Evolutionary conservation across 1,140 invertebrate species (phyloP).

Genomic region (Sminthurinus signatus): DNA sequence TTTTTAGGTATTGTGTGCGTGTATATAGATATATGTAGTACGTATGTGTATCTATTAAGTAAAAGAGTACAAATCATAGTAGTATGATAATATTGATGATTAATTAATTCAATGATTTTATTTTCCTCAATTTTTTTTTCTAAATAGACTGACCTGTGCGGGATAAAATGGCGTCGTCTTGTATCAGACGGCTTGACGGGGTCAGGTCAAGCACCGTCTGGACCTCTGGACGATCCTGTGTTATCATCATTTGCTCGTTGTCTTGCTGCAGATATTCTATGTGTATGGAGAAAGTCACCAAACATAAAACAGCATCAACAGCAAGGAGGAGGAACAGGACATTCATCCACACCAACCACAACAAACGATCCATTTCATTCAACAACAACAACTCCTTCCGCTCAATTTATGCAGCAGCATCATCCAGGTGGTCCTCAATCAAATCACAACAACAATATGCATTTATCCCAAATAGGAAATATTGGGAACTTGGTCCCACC

Average conservation of each 20-base stretch:
- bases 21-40: too few relatives aligned
- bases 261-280: constrained; percentile 86
- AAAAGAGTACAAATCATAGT: too few relatives aligned
- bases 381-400: constrained; percentile 35
- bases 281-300: constrained; percentile 79
- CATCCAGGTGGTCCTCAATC: constrained; percentile 33
- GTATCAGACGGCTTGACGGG: constrained; percentile 63
- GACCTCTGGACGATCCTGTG: constrained; percentile 86
- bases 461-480: constrained; percentile 21
- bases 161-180: constrained; percentile 97
- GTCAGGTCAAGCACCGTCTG: constrained; percentile 50
- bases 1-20: too few relatives aligned
- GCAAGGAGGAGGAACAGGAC: too few relatives aligned
- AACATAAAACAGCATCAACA: constrained; percentile 21
- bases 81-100: too few relatives aligned
- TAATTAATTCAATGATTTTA: background rate
- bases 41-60: too few relatives aligned
- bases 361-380: constrained; percentile 62
- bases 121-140: background rate
- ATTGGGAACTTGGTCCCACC: constrained; percentile 27
- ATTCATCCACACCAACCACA: constrained; percentile 53
- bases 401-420: constrained; percentile 13
- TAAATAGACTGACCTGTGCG: constrained; percentile 90
- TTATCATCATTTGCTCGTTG: constrained; percentile 87
- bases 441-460: constrained; percentile 11